Percentiles rank a stretch among this genome's conserved stretches.
Conservation (phyloP, 2,113 vertebrate species). For the Chaenocephalus aceratus region DNA sequence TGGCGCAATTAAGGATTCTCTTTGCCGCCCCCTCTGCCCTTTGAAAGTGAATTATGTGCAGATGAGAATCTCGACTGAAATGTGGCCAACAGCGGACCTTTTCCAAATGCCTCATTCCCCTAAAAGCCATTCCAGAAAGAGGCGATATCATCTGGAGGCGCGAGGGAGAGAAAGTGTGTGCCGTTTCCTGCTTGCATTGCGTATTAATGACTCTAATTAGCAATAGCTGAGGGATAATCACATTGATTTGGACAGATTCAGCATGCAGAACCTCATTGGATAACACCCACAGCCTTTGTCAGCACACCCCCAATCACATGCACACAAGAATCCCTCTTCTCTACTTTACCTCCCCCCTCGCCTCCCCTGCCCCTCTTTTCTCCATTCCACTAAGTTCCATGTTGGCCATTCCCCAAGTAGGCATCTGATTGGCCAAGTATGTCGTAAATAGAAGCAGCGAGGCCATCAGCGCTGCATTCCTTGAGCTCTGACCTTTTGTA, state of each 20-base stretch:
- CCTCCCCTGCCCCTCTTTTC: slow-evolving; percentile 2
- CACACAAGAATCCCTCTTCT: slow-evolving; percentile 12
- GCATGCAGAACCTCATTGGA: slow-evolving; percentile 53
- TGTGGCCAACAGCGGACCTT: slow-evolving; percentile 73
- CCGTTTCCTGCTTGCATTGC: slow-evolving; percentile 60
- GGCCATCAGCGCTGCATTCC: slow-evolving; percentile 78
- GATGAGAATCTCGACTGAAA: slow-evolving; percentile 80
- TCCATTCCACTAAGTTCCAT: slow-evolving; percentile 69
- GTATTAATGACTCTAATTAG: slow-evolving; percentile 79
- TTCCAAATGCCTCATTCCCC: slow-evolving; percentile 72
- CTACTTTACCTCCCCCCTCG: neutral
- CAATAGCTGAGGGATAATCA: slow-evolving; percentile 73
- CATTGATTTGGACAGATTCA: slow-evolving; percentile 72
- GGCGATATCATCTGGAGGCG: slow-evolving; percentile 47
- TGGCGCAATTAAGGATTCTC: slow-evolving; percentile 79
- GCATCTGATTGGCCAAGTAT: slow-evolving; percentile 79
- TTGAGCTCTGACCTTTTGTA: slow-evolving; percentile 89
- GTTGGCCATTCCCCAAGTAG: slow-evolving; percentile 75
- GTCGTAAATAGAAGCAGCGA: slow-evolving; percentile 82
- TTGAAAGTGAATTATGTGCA: slow-evolving; percentile 84
- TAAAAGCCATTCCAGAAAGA: slow-evolving; percentile 64
- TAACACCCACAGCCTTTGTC: slow-evolving; percentile 65
- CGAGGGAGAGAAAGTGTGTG: neutral
- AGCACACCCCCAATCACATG: slow-evolving; percentile 32
- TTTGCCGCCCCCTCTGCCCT: slow-evolving; percentile 76